A percentile compares a stretch with the other conserved stretches of the same genome.
Evolutionary conservation across 2,888 invertebrate genomes (phyloP).

Genomic region (Mythimna ferrago): DNA sequence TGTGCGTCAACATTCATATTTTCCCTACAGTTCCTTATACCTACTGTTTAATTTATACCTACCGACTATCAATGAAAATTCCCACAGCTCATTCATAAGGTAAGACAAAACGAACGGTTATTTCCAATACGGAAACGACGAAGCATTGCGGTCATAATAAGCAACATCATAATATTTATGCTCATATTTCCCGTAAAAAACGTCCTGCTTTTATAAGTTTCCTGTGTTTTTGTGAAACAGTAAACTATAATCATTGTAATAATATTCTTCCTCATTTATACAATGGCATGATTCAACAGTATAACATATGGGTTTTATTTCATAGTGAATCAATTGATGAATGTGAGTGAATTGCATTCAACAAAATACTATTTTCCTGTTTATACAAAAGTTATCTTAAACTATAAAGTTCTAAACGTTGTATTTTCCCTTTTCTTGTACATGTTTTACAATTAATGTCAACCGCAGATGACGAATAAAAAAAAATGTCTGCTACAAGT

Average conservation of each 20-base stretch:
- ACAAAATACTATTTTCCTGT: slow-evolving; percentile 10
- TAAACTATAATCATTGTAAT: background rate
- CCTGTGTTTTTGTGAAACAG: background rate
- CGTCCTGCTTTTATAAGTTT: slow-evolving; percentile 13
- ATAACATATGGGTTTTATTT: slow-evolving; percentile 37
- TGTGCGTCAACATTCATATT: background rate
- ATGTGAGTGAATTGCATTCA: slow-evolving; percentile 30
- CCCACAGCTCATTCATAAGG: slow-evolving; percentile 1
- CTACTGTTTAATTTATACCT: too few relatives aligned
- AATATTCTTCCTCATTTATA: slow-evolving; percentile 10
- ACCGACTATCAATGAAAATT: slow-evolving; percentile 4
- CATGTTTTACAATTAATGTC: background rate
- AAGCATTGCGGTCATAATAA: background rate
- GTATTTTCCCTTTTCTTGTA: slow-evolving; percentile 21
- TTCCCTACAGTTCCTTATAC: background rate
- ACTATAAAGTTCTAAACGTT: background rate
- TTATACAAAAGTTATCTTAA: background rate
- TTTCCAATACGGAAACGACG: slow-evolving; percentile 16
- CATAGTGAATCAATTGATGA: slow-evolving; percentile 32
- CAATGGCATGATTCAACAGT: slow-evolving; percentile 26
- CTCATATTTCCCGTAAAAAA: slow-evolving; percentile 12
- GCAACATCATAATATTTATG: background rate
- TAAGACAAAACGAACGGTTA: background rate
- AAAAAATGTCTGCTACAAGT: background rate
- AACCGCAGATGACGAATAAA: background rate